Evolutionary conservation across 2,797 vertebrate genomes (phyloP).

Genomic region (Muscicapa comitata): DNA sequence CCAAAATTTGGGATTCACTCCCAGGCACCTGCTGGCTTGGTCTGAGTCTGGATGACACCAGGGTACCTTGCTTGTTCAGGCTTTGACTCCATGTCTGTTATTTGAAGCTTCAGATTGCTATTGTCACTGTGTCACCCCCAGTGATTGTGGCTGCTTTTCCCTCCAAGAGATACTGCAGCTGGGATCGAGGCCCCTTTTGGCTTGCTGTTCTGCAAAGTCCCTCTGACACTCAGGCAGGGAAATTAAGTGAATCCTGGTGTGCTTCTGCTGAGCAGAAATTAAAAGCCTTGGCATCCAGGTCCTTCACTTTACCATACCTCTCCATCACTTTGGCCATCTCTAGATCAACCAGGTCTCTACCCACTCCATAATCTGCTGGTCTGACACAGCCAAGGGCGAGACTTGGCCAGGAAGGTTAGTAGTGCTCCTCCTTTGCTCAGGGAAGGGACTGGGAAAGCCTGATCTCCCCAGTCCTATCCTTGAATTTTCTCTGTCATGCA

Average conservation of each 20-base stretch:
- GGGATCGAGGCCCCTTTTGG: not conserved
- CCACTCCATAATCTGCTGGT: not conserved
- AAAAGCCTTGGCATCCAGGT: not conserved
- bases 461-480: not conserved
- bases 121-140: rapidly evolving
- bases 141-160: not conserved
- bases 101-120: not conserved
- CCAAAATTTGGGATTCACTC: not conserved
- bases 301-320: not conserved
- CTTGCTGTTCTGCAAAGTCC: not conserved
- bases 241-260: not conserved
- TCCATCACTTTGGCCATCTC: not conserved
- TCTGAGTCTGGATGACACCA: not conserved
- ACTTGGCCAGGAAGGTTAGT: not conserved
- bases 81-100: not conserved
- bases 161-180: not conserved
- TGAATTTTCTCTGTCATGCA: not conserved
- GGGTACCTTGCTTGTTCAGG: not conserved
- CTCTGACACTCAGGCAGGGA: not conserved
- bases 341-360: not conserved
- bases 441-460: not conserved
- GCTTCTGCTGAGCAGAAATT: not conserved
- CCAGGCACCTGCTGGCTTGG: not conserved
- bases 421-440: not conserved
- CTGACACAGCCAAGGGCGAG: not conserved